These are phyloP conservation scores for Drosophila asahinai DNA, from an alignment of 1,140 invertebrate species.

Conservation along the genomic window DNA sequence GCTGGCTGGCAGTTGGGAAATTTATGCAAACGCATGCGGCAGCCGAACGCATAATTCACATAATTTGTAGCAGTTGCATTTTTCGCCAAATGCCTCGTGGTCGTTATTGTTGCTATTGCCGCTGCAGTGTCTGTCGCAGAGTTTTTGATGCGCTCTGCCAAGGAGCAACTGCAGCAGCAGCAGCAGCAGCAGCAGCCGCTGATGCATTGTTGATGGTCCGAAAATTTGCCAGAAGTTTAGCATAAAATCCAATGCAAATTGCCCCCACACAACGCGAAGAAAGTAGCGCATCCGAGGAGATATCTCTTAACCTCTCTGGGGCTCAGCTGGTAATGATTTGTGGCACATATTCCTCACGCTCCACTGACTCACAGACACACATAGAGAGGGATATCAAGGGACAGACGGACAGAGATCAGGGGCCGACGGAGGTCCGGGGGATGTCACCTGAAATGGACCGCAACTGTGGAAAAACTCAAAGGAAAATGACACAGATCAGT, in stretches of 20 bases:
- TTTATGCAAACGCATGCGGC: slow-evolving; percentile 82
- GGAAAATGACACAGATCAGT: slow-evolving; percentile 51
- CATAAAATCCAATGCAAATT: slow-evolving; percentile 80
- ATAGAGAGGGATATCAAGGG: background rate
- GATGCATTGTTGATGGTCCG: slow-evolving; percentile 80
- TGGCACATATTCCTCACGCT: slow-evolving; percentile 40
- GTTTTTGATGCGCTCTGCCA: slow-evolving; percentile 41
- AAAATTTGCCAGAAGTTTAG: slow-evolving; percentile 75
- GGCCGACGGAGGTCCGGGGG: background rate
- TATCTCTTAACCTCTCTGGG: slow-evolving; percentile 28
- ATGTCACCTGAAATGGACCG: slow-evolving; percentile 50
- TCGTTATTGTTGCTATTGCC: slow-evolving; percentile 52
- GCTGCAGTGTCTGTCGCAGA: slow-evolving; percentile 37
- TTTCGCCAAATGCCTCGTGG: slow-evolving; percentile 74
- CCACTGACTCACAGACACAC: slow-evolving; percentile 18
- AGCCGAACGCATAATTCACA: slow-evolving; percentile 82
- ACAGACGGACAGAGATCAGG: background rate
- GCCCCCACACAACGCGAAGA: slow-evolving; percentile 10
- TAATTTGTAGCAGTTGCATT: slow-evolving; percentile 81
- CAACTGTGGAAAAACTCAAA: slow-evolving; percentile 51
- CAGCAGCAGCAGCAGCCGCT: slow-evolving; percentile 55
- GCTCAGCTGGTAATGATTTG: slow-evolving; percentile 61
- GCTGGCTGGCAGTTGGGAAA: slow-evolving; percentile 72
- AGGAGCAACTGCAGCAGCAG: slow-evolving; percentile 21
- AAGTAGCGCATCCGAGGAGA: slow-evolving; percentile 3